Evolutionary conservation across 1,140 invertebrate genomes (phyloP), one percentile per base, ranked within the genome.

Genomic region (Teleopsis dalmanni): DNA sequence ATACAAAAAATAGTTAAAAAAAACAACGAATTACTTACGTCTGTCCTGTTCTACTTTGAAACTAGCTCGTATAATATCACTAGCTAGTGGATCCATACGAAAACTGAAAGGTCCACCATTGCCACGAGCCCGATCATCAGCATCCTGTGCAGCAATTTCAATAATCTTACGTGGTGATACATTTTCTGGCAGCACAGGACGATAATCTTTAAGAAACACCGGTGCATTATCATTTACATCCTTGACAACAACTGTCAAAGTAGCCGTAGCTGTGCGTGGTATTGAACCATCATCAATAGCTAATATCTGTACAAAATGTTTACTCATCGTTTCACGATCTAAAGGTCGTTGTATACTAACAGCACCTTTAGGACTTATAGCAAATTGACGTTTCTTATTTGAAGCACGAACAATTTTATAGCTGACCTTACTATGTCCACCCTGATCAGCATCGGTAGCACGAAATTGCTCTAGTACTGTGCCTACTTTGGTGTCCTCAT

Each of bases 191-290:
- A 83, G 64, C 9, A 82, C 77, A 2, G 82, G 81, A 25, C 76
- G 72, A 57, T 83, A 82, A 48, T 81, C 75, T 55, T 79, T 68
- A 0, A 72, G 64, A 55, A 81, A 76, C 5, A 61, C 70, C 2
- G 79, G 79, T 0, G 72, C 72, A 67, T 75, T 85, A 53, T 86
- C 84, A 56, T 85, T 85, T 21, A 85, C 77, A 63, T 85, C 83
- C 42, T 75, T 73, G 3, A 85, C 79, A 38, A 77, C 74, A 1
- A 85, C 78, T 1, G 75, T 78, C 11, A 86, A 65, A 2, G 80
- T 84, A 3, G 81, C 82, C 2, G 81, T 83, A 1, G 83, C 81
- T 7, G 81, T 85, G 52, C 77, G 76, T 13, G 79, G 62, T 11
- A 80, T 81, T 47, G 57, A 65, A 44, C 81, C 81, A 65, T 83